Percentiles rank a stretch among this genome's conserved stretches.
phyloP scores from a whole-genome alignment of 1,140 invertebrate species.

The Lucilia cuprina region DNA sequence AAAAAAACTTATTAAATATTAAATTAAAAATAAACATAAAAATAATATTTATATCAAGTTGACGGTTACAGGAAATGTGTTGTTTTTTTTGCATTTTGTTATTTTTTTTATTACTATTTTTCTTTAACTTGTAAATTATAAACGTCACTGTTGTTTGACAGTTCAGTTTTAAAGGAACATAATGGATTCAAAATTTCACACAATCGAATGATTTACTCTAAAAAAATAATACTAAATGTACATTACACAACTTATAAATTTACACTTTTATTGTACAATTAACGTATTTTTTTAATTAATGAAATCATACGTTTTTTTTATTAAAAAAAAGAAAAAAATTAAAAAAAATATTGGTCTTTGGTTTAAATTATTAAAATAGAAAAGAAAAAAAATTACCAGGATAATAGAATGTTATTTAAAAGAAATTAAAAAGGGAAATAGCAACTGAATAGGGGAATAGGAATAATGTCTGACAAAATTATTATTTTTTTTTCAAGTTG shows the following conservation, averaged over 20 bases:
- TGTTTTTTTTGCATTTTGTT: background rate
- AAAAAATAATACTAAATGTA: background rate
- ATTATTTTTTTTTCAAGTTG: no score
- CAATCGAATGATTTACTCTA: background rate
- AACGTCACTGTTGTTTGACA: background rate
- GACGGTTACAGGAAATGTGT: background rate
- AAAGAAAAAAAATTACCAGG: background rate
- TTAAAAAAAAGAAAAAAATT: background rate
- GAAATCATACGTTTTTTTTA: background rate
- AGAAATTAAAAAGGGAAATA: no score
- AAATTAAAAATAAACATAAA: background rate
- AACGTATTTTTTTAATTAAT: background rate
- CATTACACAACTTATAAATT: background rate
- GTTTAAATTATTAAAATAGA: background rate
- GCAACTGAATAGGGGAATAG: no score
- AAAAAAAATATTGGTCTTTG: background rate
- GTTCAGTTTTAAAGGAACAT: conserved; percentile 10
- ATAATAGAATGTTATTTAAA: background rate
- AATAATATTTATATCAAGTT: background rate
- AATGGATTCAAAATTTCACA: conserved; percentile 3
- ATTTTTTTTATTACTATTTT: background rate
- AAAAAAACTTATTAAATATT: background rate
- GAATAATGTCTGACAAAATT: no score
- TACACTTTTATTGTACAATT: background rate
- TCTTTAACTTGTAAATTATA: background rate